These are phyloP conservation scores for Protosalanx chinensis DNA, from an alignment of 2,797 vertebrate species.

Conservation along the genomic window DNA sequence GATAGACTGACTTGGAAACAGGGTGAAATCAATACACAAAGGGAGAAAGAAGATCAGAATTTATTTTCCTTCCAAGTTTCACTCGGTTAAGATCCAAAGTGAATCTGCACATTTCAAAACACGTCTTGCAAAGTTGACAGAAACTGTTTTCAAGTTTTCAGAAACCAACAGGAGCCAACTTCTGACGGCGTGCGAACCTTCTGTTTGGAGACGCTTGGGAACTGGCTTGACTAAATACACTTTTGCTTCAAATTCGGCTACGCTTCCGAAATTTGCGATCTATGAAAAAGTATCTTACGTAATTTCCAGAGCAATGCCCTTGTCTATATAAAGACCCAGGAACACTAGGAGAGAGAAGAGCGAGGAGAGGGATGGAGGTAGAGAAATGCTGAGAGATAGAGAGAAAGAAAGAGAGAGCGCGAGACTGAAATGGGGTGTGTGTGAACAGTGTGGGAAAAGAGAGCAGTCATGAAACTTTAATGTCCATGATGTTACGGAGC, in stretches of 20 bases:
- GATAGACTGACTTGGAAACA: not conserved
- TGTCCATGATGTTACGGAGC: constrained; percentile 50
- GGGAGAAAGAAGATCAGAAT: not conserved
- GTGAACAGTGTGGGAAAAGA: not conserved
- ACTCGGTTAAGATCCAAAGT: not conserved
- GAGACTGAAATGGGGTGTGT: constrained; percentile 37
- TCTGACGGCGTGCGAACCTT: constrained; percentile 32
- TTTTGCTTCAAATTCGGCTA: not conserved
- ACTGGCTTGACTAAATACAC: not conserved
- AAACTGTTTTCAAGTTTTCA: constrained; percentile 1
- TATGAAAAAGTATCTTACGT: too few relatives aligned
- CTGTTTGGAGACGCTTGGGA: not conserved
- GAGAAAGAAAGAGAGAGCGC: constrained; percentile 17
- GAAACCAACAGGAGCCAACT: not conserved
- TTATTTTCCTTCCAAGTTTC: not conserved
- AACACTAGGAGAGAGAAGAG: not conserved
- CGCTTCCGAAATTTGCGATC: not conserved
- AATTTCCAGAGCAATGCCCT: too few relatives aligned
- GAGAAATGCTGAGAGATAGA: not conserved
- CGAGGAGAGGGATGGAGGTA: not conserved
- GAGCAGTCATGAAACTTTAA: constrained; percentile 59
- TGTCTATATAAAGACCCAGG: constrained; percentile 2
- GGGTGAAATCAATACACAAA: not conserved
- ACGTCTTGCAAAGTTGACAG: not conserved
- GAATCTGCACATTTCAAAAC: not conserved